Conservation (phyloP, 2,888 invertebrate genomes). For the Chrysolina oricalcia region DNA sequence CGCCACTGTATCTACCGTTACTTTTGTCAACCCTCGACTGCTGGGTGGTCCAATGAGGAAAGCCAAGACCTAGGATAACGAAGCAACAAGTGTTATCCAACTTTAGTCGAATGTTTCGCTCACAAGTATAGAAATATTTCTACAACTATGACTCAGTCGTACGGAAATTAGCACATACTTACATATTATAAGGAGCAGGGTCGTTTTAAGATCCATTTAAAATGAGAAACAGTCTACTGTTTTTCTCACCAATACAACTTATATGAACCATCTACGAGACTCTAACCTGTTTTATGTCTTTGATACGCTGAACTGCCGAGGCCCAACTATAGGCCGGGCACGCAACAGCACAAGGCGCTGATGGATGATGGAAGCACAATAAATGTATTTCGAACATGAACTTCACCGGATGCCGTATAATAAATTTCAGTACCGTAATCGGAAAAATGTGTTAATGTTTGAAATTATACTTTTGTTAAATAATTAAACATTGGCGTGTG, state of each 20-base stretch:
- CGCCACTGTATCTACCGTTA: slow-evolving; percentile 18
- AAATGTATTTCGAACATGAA: slow-evolving; percentile 24
- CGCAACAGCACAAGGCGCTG: slow-evolving; percentile 13
- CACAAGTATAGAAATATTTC: not conserved
- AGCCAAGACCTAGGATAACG: slow-evolving; percentile 5
- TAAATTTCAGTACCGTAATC: slow-evolving; percentile 11
- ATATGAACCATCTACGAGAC: not conserved
- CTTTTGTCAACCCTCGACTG: not conserved
- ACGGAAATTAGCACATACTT: not conserved
- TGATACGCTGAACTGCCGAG: not conserved
- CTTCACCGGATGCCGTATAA: slow-evolving; percentile 30
- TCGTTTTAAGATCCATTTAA: slow-evolving; percentile 4
- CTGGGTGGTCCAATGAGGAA: not conserved
- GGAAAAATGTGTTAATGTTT: not conserved
- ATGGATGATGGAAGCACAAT: slow-evolving; percentile 29
- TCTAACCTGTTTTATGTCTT: slow-evolving; percentile 6
- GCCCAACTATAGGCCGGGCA: not conserved
- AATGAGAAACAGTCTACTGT: not conserved
- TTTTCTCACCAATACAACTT: not conserved
- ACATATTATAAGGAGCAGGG: not conserved
- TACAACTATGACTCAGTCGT: not conserved
- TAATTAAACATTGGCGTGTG: no score
- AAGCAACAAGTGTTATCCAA: slow-evolving; percentile 6
- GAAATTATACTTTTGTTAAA: not conserved
- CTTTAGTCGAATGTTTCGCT: not conserved